Conservation (phyloP, 92 coral and sea anemone species). For the Epizoanthus fatuus region DNA sequence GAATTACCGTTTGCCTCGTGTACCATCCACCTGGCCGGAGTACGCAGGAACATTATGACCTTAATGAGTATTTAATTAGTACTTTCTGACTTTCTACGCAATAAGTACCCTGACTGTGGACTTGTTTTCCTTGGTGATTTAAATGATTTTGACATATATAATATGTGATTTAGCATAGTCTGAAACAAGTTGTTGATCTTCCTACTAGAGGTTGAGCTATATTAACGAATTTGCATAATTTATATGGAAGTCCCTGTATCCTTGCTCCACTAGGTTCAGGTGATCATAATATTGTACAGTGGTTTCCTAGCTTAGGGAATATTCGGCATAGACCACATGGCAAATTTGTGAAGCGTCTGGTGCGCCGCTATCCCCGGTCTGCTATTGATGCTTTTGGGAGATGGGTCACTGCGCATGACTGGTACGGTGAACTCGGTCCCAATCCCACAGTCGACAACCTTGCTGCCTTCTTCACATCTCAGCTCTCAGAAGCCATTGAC, state of each 20-base stretch:
- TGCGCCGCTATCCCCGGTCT: neutral
- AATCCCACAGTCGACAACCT: neutral
- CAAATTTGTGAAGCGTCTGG: neutral
- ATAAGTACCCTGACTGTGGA: constrained; percentile 28
- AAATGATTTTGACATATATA: constrained; percentile 17
- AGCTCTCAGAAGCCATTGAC: neutral
- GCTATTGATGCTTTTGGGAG: constrained; percentile 21
- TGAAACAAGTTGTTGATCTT: constrained; percentile 60
- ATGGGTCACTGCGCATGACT: constrained; percentile 12
- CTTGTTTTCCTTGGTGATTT: constrained; percentile 33
- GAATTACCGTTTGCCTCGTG: constrained; percentile 58
- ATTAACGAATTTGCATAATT: constrained; percentile 47
- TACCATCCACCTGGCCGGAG: constrained; percentile 66
- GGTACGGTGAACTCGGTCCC: no score
- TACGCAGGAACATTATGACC: constrained; percentile 26
- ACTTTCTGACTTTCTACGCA: constrained; percentile 30
- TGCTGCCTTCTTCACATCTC: neutral
- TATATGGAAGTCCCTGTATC: constrained; percentile 40
- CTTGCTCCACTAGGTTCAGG: constrained; percentile 63
- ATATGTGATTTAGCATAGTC: constrained; percentile 28
- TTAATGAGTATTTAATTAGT: constrained; percentile 44
- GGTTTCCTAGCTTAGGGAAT: neutral
- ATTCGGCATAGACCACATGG: no score
- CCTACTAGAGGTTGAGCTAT: constrained; percentile 63
- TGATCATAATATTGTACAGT: constrained; percentile 55